Evolutionary conservation across 2,797 vertebrate genomes (phyloP).

Genomic region (Takifugu ocellatus): DNA sequence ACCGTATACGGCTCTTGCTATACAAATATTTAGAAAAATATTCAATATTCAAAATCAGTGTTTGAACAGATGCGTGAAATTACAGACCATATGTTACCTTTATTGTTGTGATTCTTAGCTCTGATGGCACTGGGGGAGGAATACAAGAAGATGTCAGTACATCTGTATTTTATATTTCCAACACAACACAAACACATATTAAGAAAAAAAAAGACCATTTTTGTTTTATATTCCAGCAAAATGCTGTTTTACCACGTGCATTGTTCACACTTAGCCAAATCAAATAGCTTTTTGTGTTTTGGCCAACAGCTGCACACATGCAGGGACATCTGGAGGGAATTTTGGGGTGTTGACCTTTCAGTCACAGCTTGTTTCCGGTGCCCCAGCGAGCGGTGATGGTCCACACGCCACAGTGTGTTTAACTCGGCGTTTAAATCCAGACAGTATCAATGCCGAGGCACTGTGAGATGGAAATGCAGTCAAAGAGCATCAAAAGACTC

Average conservation of each 20-base stretch:
- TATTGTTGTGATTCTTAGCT: slow-evolving; percentile 82
- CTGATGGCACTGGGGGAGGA: slow-evolving; percentile 47
- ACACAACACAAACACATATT: not conserved
- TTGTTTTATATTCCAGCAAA: not conserved
- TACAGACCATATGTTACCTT: slow-evolving; percentile 69
- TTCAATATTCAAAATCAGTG: too few species aligned
- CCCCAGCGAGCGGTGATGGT: slow-evolving; percentile 53
- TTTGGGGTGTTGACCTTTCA: slow-evolving; percentile 44
- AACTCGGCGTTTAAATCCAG: slow-evolving; percentile 61
- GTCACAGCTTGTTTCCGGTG: slow-evolving; percentile 61
- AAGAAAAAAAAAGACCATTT: not conserved
- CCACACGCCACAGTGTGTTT: slow-evolving; percentile 44
- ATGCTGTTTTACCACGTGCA: not conserved
- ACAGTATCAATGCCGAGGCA: slow-evolving; percentile 54
- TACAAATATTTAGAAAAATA: not conserved
- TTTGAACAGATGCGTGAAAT: not conserved
- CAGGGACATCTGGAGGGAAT: slow-evolving; percentile 64
- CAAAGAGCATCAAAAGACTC: slow-evolving; percentile 71
- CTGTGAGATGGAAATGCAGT: slow-evolving; percentile 63
- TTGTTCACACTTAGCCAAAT: slow-evolving; percentile 39
- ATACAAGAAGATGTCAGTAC: slow-evolving; percentile 1
- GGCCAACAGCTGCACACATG: slow-evolving; percentile 31
- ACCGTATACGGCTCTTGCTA: slow-evolving; percentile 87
- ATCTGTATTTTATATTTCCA: slow-evolving; percentile 2
- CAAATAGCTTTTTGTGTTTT: slow-evolving; percentile 43